A percentile compares a stretch with the other conserved stretches of the same genome.
These are phyloP conservation scores for Cydia pomonella DNA, from an alignment of 1,140 invertebrate genomes.

Conservation along the genomic window DNA sequence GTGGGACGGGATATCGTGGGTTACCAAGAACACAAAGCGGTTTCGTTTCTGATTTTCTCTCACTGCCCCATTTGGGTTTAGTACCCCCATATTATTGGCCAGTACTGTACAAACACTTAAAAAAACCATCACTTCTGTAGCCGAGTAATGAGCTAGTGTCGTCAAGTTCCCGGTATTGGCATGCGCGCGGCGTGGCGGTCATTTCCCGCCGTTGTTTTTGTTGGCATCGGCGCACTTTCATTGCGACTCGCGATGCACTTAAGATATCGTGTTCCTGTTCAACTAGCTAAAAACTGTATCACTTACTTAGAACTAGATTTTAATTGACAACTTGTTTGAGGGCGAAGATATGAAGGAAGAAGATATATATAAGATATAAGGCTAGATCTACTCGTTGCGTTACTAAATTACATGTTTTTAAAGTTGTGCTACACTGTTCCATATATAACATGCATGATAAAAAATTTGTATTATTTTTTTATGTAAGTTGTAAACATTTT, in stretches of 20 bases:
- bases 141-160: neutral
- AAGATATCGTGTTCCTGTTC: neutral
- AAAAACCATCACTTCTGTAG: neutral
- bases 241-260: constrained; percentile 19
- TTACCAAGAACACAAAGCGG: too few relatives aligned
- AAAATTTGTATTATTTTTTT: too few relatives aligned
- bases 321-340: neutral
- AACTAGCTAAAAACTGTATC: neutral
- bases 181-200: constrained; percentile 6
- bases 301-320: constrained; percentile 23
- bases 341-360: neutral
- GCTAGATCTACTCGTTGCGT: neutral
- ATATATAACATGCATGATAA: too few relatives aligned
- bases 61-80: too few relatives aligned
- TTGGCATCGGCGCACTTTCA: constrained; percentile 15
- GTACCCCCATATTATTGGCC: neutral
- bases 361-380: too few relatives aligned
- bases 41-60: too few relatives aligned
- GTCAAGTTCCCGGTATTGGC: constrained; percentile 9
- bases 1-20: too few relatives aligned
- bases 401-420: neutral
- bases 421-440: too few relatives aligned
- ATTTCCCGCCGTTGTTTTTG: constrained; percentile 11
- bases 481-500: too few relatives aligned
- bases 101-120: neutral